A percentile compares a stretch with the other conserved stretches of the same genome.
phyloP scores from a whole-genome alignment of 2,888 invertebrate species.

The Brachypterus glaber region DNA sequence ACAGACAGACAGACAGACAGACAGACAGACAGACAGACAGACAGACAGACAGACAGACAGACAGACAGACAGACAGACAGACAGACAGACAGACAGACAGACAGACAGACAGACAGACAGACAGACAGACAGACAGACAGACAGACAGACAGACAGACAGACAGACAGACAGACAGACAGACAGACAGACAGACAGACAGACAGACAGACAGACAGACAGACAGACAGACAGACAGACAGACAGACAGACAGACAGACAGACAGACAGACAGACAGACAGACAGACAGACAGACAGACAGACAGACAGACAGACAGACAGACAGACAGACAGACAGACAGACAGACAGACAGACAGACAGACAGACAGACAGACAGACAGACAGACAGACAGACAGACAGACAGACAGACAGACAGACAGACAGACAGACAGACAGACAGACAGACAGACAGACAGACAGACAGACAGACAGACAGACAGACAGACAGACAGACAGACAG shows the following conservation, averaged over 20 bases:
- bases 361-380: conserved; percentile 11
- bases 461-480: conserved; percentile 9
- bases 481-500: conserved; percentile 12
- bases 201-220: conserved; percentile 2
- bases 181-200: conserved; percentile 2
- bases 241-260: conserved; percentile 2
- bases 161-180: conserved; percentile 2
- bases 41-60: conserved; percentile 2
- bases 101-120: conserved; percentile 2
- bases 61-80: conserved; percentile 2
- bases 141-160: conserved; percentile 2
- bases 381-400: conserved; percentile 11
- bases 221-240: conserved; percentile 2
- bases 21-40: conserved; percentile 2
- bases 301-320: conserved; percentile 8
- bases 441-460: conserved; percentile 10
- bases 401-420: conserved; percentile 9
- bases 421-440: conserved; percentile 11
- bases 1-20: conserved; percentile 2
- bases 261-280: conserved; percentile 2
- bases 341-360: conserved; percentile 10
- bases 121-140: conserved; percentile 2
- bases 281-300: conserved; percentile 4
- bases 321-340: conserved; percentile 9
- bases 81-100: conserved; percentile 2